Evolutionary conservation across 2,888 invertebrate genomes (phyloP).

Genomic region (Salpingus planirostris): DNA sequence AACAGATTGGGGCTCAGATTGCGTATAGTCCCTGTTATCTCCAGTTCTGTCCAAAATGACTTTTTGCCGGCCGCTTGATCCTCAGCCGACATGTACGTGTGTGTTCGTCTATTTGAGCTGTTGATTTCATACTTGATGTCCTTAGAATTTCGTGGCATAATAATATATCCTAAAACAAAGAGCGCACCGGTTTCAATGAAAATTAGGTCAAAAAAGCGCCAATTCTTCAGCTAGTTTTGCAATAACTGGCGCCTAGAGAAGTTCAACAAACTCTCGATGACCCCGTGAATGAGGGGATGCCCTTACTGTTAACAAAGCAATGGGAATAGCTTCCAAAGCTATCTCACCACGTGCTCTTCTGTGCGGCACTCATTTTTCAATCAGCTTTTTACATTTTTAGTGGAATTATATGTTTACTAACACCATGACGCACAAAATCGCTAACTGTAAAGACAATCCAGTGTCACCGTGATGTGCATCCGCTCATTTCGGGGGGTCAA

Average conservation of each 20-base stretch:
- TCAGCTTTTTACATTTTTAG: no score
- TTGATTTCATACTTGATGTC: constrained; percentile 76
- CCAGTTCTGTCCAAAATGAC: constrained; percentile 72
- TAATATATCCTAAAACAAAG: constrained; percentile 38
- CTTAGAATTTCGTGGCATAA: constrained; percentile 57
- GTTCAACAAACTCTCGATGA: constrained; percentile 32
- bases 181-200: no score
- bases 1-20: constrained; percentile 89
- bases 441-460: constrained; percentile 21
- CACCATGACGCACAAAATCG: constrained; percentile 26
- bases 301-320: not conserved
- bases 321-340: not conserved
- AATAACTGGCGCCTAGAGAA: constrained; percentile 12
- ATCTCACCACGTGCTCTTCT: not conserved
- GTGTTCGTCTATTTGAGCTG: constrained; percentile 64
- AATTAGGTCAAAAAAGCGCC: no score
- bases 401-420: constrained; percentile 26
- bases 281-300: constrained; percentile 22
- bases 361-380: no score
- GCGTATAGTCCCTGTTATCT: constrained; percentile 85
- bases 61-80: constrained; percentile 89
- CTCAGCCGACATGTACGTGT: constrained; percentile 88
- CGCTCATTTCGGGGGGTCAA: no score
- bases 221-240: not conserved
- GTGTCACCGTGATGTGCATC: no score